Base-by-base conservation (phyloP, 2,888 invertebrate genomes). In the Archips crataeganus region DNA sequence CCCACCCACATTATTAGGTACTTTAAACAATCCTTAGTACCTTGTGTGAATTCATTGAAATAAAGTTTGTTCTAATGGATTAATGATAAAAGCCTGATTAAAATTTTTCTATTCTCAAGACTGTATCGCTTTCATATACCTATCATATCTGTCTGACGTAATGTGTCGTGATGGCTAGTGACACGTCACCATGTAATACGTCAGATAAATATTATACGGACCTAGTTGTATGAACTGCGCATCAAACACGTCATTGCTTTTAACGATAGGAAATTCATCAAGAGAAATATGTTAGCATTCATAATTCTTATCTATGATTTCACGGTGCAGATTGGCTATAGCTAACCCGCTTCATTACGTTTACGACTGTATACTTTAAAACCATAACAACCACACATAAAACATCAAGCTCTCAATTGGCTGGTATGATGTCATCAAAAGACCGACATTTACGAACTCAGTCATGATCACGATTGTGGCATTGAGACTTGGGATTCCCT, bases 401-500 rank as follows among this genome's bases (percentile, higher is more conserved):
- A 32, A 10, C 10, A 32, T 32, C 57, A 11, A 32, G 57, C 32
- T 10, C 32, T 32, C 32, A 23, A 54, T 15, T 54, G 54, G 45
- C 11, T 2, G 4, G 10, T 4, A 65, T 65, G 65, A 65, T 65
- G 51, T 65, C 65, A 65, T 65, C 51, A 13, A 51, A n/a, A 34
- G 15, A 67, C 57, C 67, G 51, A 36, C 49, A 32, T 32, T 32
- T 3, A 49, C 36, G 9, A 8, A 23, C 47, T 10, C 34, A 8
- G 49, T 34, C 34, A 54, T 60, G 15, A 47, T 13, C 34, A 51
- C 39, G 42, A 32, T 23, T 23, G 2, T 65, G 36, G 15, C 65
- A 49, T 65, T 65, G 51, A 65, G 23, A 15, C 3, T 11, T 47
- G 57, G 59, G 57, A 59, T 45, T 57, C 67, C 59, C 57, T 67